Evolutionary conservation across 2,888 invertebrate genomes (phyloP).

Genomic region (Acrocyrtus sp.): DNA sequence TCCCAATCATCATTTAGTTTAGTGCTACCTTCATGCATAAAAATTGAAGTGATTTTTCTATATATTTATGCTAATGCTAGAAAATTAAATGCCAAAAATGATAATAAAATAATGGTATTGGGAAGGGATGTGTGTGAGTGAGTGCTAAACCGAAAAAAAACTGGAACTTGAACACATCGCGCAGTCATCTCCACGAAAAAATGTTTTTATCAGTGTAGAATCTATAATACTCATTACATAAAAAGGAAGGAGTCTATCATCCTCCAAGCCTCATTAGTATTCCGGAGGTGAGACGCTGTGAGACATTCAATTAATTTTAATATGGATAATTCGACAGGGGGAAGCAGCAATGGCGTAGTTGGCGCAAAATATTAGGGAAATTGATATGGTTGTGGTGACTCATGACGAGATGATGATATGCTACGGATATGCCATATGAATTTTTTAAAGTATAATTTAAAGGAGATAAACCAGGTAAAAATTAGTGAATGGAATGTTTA

Average conservation of each 20-base stretch:
- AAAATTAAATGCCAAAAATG: background rate
- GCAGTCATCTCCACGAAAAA: too few relatives aligned
- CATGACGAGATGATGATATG: background rate
- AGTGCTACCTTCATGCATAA: background rate
- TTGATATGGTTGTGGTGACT: background rate
- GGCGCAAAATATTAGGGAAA: background rate
- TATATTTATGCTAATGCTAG: background rate
- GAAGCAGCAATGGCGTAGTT: background rate
- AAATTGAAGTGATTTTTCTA: background rate
- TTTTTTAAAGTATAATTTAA: background rate
- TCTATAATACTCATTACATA: too few relatives aligned
- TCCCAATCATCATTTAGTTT: background rate
- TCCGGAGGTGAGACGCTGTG: too few relatives aligned
- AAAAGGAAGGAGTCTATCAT: too few relatives aligned
- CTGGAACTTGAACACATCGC: background rate
- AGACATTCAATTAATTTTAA: constrained; percentile 9
- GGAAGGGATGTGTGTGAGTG: too few relatives aligned
- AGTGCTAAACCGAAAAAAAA: background rate
- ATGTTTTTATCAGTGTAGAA: too few relatives aligned
- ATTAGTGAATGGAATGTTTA: constrained; percentile 1
- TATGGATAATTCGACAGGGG: background rate
- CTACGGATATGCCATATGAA: background rate
- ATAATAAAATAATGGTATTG: too few relatives aligned
- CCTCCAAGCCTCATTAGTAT: too few relatives aligned
- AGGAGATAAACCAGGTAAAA: background rate